Base-by-base conservation (phyloP, 2,888 invertebrate genomes). In the Lasius platythorax region DNA sequence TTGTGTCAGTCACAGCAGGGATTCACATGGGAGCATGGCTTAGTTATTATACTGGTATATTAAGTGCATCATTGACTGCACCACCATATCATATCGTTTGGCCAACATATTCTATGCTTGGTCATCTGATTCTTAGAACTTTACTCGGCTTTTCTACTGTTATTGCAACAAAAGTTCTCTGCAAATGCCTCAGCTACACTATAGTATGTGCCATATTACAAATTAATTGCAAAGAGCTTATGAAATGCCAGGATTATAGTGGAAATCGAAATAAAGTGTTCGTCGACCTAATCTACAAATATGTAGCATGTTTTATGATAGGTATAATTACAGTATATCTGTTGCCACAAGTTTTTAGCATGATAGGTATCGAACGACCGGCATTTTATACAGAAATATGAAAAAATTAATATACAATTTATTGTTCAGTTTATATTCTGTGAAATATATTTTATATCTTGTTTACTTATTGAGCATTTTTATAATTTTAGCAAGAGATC, bases 321-420 rank as follows among this genome's bases (percentile, higher is more conserved):
- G 98, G 98, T 0, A 96, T 98, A 90, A 97, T 97, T 94, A 97
- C 97, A 1, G 96, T 97, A 0, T 98, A 97, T 94, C 95, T 97
- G 68, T 96, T 98, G 88, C 99, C 99, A 0, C 96, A 97, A 90
- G 96, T 98, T 46, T 99, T 98, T 95, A 95, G 96, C 70, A 95
- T 97, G 91, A 94, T 99, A 68, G 96, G 96, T 86, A 98, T 99
- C 91, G 97, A 98, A 93, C 95, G 98, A 92, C 97, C 97, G 0
- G 97, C 97, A 1, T 98, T 98, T 95, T 98, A 98, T 93, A 98
- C 98, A 0, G 98, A 98, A 96, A 97, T 98, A 90, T 98, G 96
- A 96, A 66, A 50, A 68, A 61, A 2, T 75, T 33, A 30, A 46
- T 37, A 3, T 70, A 0, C 1, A 50, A 40, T 12, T 37, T 56